Base-by-base conservation (phyloP, 2,797 vertebrate species). In the Mus spretus region DNA sequence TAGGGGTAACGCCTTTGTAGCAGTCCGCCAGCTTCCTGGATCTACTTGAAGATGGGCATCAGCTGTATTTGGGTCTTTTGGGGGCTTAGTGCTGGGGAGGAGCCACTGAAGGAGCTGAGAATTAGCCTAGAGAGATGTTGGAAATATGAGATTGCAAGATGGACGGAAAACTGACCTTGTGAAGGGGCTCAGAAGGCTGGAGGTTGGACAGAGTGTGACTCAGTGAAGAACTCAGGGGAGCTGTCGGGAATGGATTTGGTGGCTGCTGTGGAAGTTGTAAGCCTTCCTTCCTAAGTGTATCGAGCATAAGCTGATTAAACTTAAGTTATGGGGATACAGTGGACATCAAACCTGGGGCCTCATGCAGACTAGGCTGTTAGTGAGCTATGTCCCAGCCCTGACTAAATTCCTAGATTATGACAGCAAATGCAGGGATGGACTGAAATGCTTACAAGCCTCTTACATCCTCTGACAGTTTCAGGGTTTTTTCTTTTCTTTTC, bases 131-230 rank as follows among this genome's bases (percentile, higher is more conserved):
- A 67, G 72, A 83, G 92, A 84, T 79, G 44, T 75, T 81, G 85
- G 65, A 84, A 57, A 37, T 59, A 77, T 1, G n/a, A 90, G 84
- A 34, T 94, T 50, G 1, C 63, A 61, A 78, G 89, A 40, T 15
- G 19, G 24, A 40, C 65, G 59, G 44, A 91, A 47, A 31, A 34
- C 83, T 90, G 59, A 24, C 79, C 53, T 31, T 63, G 15, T 24
- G 59, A 83, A 87, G 91, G 47, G 90, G 57, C 37, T 81, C 3
- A 86, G 77, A 92, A 53, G 50, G 4, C 0, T 80, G 14, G 5
- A 82, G 67, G 40, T 78, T 75, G 78, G 90, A 53, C 61, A 83
- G 75, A 92, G 97, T 96, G 53, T 59, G 57, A 89, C n/a, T 89
- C 34, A 57, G 75, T 83, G 57, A 85, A 79, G 70, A 83, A 17